phyloP scores from a whole-genome alignment of 1,140 invertebrate species.

The Drosophila baimaii region DNA sequence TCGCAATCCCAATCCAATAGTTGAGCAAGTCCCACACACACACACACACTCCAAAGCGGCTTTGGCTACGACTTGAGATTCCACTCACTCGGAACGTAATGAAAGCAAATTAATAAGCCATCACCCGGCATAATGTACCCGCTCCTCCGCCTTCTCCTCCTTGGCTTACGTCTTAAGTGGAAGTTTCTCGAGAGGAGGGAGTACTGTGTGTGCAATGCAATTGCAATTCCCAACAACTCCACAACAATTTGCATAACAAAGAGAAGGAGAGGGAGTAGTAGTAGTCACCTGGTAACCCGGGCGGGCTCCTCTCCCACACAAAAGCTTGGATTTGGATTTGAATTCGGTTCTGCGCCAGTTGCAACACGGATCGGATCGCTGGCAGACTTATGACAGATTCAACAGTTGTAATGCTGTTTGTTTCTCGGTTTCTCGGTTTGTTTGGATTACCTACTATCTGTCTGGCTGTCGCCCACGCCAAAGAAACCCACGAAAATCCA shows the following conservation, averaged over 20 bases:
- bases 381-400: conserved; percentile 39
- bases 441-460: conserved; percentile 1
- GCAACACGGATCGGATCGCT: conserved; percentile 27
- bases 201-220: conserved; percentile 25
- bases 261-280: background rate
- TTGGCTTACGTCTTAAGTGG: conserved; percentile 14
- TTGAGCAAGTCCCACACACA: conserved; percentile 27
- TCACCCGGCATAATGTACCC: conserved; percentile 40
- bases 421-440: conserved; percentile 20
- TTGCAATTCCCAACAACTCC: conserved; percentile 19
- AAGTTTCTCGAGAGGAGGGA: background rate
- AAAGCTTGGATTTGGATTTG: background rate
- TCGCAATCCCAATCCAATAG: too few species aligned
- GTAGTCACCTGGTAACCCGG: conserved; percentile 6
- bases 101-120: conserved; percentile 63
- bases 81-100: conserved; percentile 46
- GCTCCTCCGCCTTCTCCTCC: background rate
- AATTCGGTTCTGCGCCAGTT: conserved; percentile 27
- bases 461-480: conserved; percentile 12
- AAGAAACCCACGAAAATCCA: conserved; percentile 23
- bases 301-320: conserved; percentile 33
- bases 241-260: conserved; percentile 48
- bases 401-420: conserved; percentile 32
- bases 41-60: background rate
- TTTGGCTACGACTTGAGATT: conserved; percentile 11